Conservation (phyloP, 2,888 invertebrate species). For the Dorcus hopei region DNA sequence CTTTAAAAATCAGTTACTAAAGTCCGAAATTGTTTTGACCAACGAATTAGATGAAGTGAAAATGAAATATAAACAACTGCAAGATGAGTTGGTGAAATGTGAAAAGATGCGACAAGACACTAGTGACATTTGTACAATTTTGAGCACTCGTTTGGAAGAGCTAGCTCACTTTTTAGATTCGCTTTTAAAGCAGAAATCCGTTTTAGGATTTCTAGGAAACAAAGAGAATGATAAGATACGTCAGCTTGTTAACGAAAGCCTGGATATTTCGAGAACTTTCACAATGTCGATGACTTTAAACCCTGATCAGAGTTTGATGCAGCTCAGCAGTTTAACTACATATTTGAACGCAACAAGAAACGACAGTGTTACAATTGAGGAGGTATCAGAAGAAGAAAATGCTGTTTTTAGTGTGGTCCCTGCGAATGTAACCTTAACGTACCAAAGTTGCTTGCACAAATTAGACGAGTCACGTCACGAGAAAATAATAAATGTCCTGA, state of each 20-base stretch:
- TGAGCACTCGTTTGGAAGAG: slow-evolving; percentile 63
- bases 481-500: slow-evolving; percentile 37
- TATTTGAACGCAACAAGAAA: slow-evolving; percentile 44
- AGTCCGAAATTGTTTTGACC: slow-evolving; percentile 25
- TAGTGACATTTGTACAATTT: slow-evolving; percentile 49
- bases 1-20: slow-evolving; percentile 33
- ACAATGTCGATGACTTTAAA: slow-evolving; percentile 47
- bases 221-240: slow-evolving; percentile 54
- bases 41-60: slow-evolving; percentile 29
- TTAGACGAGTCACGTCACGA: slow-evolving; percentile 19
- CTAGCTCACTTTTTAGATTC: slow-evolving; percentile 64
- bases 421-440: slow-evolving; percentile 39
- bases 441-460: slow-evolving; percentile 37
- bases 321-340: slow-evolving; percentile 51
- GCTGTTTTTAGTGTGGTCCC: slow-evolving; percentile 12
- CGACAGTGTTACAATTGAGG: slow-evolving; percentile 41
- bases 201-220: slow-evolving; percentile 53
- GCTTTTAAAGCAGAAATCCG: slow-evolving; percentile 59
- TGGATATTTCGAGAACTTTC: slow-evolving; percentile 54
- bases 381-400: slow-evolving; percentile 20
- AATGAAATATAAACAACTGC: slow-evolving; percentile 32
- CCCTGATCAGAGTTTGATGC: slow-evolving; percentile 51
- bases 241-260: slow-evolving; percentile 55
- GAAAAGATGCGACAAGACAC: slow-evolving; percentile 47
- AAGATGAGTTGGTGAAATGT: slow-evolving; percentile 41